These are phyloP conservation scores for Drosophila ezoana DNA, from an alignment of 2,888 invertebrate genomes.

Conservation along the genomic window DNA sequence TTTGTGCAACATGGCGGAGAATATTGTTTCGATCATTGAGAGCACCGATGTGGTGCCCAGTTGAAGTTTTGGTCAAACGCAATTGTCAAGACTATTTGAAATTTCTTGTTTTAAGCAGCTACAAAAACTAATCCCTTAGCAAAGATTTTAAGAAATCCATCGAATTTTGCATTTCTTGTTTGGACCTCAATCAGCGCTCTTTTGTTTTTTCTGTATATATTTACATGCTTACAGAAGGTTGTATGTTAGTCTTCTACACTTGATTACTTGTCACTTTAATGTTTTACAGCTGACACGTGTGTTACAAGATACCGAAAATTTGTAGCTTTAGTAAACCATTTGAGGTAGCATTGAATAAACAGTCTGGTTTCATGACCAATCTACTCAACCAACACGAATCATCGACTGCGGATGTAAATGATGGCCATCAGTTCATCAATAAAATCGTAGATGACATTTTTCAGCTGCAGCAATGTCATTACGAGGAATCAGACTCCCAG, in stretches of 20 bases:
- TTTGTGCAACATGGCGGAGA: conserved; percentile 73
- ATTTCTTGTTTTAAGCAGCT: conserved; percentile 10
- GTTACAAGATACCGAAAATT: not conserved
- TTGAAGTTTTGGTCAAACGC: conserved; percentile 1
- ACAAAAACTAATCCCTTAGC: not conserved
- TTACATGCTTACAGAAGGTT: too few relatives aligned
- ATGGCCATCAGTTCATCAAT: conserved; percentile 6
- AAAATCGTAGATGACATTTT: conserved; percentile 44
- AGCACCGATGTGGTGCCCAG: conserved; percentile 64
- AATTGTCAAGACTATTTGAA: not conserved
- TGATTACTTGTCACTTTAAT: conserved; percentile 6
- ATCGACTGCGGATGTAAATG: too few relatives aligned
- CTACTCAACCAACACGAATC: not conserved
- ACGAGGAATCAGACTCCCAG: conserved; percentile 11
- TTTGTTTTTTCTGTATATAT: too few relatives aligned
- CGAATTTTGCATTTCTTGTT: too few relatives aligned
- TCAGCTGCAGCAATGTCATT: not conserved
- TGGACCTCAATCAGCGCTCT: too few relatives aligned
- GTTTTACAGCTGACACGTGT: not conserved
- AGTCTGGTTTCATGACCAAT: not conserved
- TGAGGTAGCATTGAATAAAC: not conserved
- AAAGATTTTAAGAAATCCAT: too few relatives aligned
- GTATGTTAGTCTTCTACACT: not conserved
- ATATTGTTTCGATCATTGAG: conserved; percentile 81
- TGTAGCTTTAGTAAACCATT: not conserved